Evolutionary conservation across 2,888 invertebrate genomes (phyloP), one percentile per base, ranked within the genome.

Genomic region (Dicranocentrus wangi): DNA sequence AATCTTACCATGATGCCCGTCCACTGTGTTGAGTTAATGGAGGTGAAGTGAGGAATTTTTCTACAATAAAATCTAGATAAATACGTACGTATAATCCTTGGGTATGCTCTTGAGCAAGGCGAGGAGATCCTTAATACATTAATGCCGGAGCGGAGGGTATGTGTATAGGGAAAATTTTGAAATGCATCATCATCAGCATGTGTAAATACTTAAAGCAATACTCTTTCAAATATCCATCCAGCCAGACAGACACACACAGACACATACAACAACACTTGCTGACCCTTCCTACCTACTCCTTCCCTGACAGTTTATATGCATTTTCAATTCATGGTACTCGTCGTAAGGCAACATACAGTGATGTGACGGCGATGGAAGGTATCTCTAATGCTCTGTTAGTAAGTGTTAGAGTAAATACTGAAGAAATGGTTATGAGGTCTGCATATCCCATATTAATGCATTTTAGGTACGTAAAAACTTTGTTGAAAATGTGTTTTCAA

Each of bases 21-120:
- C 55, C 55, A 55, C 55, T 55, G n/a, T n/a, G n/a, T n/a, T n/a
- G n/a, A n/a, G 10, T 51, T 51, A 55, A 55, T 55, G 55, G 10
- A 47, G 15, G 47, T 55, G 19, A 55, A 55, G 55, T 55, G 55
- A 19, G 55, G 55, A 55, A 55, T 55, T 55, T 55, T 55, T 55
- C 55, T 21, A n/a, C 55, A 47, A 47, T 47, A 47, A 47, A 47
- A 47, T 47, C 47, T 47, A 10, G 15, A n/a, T 10, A 47, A n/a
- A 47, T 53, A 21, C n/a, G 5, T 8, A 39, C 39, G 43, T 43
- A 43, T 43, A 43, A n/a, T 3, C 2, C 43, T 43, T 8, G 43
- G 2, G 15, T n/a, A 13, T 39, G 15, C n/a, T 43, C n/a, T 23
- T 8, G 55, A 55, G 10, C n/a, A 53, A 21, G 25, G 3, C 10